These are phyloP conservation scores for Drosophila leontia DNA, from an alignment of 1,140 invertebrate genomes.

Conservation along the genomic window DNA sequence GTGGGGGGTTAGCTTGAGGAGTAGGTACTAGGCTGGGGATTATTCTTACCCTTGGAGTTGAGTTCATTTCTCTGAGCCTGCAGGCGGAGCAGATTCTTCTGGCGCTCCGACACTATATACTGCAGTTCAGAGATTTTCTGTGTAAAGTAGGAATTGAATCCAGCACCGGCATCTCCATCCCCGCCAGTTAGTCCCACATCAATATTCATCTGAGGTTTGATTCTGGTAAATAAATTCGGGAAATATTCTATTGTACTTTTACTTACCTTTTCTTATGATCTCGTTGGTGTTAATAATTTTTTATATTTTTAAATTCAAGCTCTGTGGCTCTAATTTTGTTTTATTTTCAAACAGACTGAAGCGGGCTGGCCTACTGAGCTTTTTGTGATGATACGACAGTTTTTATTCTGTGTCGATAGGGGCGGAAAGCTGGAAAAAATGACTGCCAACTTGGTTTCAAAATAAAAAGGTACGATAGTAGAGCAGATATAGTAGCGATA, in stretches of 20 bases:
- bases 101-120: conserved; percentile 97
- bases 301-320: not conserved
- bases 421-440: not conserved
- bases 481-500: not conserved
- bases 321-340: conserved; percentile 21
- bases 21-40: fast-evolving
- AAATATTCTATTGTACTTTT: not conserved
- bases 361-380: conserved; percentile 23
- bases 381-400: conserved; percentile 28
- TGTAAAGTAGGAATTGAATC: conserved; percentile 97
- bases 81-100: conserved; percentile 97
- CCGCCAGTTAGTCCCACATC: conserved; percentile 8
- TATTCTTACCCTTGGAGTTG: conserved; percentile 97
- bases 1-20: not conserved
- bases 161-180: conserved; percentile 72
- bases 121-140: conserved; percentile 99
- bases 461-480: not conserved
- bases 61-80: conserved; percentile 99
- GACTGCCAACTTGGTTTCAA: conserved; percentile 5
- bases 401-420: conserved; percentile 1
- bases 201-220: conserved; percentile 7
- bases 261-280: not conserved
- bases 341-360: conserved; percentile 25
- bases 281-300: not conserved
- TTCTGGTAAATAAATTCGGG: not conserved